A percentile compares a stretch with the other conserved stretches of the same genome.
Evolutionary conservation across 2,113 vertebrate genomes (phyloP).

Genomic region (Otolemur garnettii): DNA sequence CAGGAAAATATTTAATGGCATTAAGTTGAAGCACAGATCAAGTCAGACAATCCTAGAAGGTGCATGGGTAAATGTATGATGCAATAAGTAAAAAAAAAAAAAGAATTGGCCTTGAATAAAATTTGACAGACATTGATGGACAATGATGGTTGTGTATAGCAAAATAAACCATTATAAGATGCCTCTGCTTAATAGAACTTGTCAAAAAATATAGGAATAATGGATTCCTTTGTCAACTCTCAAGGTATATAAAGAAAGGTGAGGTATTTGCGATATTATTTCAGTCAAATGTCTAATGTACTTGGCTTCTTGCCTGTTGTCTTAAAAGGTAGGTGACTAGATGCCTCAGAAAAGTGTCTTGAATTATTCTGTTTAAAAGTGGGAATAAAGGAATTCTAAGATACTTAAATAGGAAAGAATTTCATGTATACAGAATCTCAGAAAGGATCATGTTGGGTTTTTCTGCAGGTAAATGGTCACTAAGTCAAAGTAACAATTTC

Average conservation of each 20-base stretch:
- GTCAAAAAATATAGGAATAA: not conserved
- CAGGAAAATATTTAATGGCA: not conserved
- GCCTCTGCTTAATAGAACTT: not conserved
- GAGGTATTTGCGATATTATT: not conserved
- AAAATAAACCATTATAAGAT: not conserved
- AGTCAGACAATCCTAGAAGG: not conserved
- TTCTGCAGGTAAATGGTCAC: not conserved
- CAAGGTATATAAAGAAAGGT: not conserved
- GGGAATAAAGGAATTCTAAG: not conserved
- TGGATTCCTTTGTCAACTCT: not conserved
- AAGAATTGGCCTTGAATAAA: not conserved
- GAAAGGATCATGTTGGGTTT: not conserved
- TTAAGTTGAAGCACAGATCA: not conserved
- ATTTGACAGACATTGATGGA: not conserved
- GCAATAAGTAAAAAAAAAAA: not conserved
- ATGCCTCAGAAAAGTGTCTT: not conserved
- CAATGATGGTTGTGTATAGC: not conserved
- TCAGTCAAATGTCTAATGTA: not conserved
- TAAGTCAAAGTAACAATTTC: not conserved
- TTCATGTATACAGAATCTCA: not conserved
- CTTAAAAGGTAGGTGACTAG: not conserved
- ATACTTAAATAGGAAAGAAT: not conserved
- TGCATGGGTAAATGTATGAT: not conserved
- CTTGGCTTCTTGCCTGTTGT: not conserved
- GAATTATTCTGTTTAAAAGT: not conserved